Base-by-base conservation (phyloP, 2,888 invertebrate genomes). In the Eupithecia inturbata region DNA sequence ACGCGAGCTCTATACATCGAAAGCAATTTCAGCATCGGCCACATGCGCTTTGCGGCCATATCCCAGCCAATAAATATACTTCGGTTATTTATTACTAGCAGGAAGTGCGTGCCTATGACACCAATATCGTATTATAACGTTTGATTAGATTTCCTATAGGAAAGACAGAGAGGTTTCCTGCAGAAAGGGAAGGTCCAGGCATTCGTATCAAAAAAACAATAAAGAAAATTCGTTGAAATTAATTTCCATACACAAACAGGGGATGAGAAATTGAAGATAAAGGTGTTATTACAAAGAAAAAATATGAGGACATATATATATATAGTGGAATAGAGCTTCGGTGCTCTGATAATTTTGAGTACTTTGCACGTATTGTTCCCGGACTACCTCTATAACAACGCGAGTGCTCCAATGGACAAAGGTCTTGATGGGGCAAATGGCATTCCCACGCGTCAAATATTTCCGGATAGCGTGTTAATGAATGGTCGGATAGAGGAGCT, bases 21-120 rank as follows among this genome's bases (percentile, higher is more conserved):
- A 92, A 91, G 86, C 90, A 92, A 92, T 91, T 91, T 90, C 87
- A 83, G 87, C 85, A 84, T 85, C 87, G 84, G 85, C 85, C 87
- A 84, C 85, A 83, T 84, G 84, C 82, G 84, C 86, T 84, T 84
- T 81, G 80, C 74, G 71, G 71, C 72, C 70, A 57, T 77, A 68
- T 70, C 64, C 70, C 66, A 74, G 70, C 71, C 76, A 77, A 79
- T 78, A 78, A 73, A 78, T 71, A 78, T 76, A 85, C 85, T 85
- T 87, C 83, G 80, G 82, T 85, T 88, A 88, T 85, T 86, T 85
- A 83, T 83, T 85, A 83, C 84, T 81, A 81, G 80, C 79, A 78
- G 82, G 82, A 78, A 81, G 81, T 80, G 80, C 79, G 82, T 79
- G 80, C 81, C 79, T 82, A 82, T 83, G 84, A 83, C 83, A 82